Percentiles rank a stretch among this genome's conserved stretches.
These are phyloP conservation scores for Stichopus chloronotus DNA, from an alignment of 35 echinoderm and acorn worm species.

Conservation along the genomic window DNA sequence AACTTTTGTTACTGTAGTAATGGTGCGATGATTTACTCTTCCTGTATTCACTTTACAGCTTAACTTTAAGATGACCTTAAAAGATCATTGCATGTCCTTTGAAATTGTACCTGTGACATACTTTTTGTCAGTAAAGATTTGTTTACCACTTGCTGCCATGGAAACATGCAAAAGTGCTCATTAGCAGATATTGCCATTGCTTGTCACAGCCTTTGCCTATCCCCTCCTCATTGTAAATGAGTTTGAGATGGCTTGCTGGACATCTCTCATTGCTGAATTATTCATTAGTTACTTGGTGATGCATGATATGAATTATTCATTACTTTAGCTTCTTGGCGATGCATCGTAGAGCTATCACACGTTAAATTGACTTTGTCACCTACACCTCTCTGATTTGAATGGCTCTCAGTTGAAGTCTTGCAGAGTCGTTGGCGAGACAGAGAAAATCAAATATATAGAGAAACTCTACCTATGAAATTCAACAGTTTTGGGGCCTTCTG, in stretches of 20 bases:
- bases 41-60: too few relatives aligned
- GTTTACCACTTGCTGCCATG: not conserved
- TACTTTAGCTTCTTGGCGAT: not conserved
- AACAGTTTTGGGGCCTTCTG: conserved; percentile 37
- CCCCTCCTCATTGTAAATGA: too few relatives aligned
- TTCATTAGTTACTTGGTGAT: not conserved
- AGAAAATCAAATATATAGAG: conserved; percentile 20
- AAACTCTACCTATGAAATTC: conserved; percentile 42
- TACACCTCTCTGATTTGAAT: conserved; percentile 29
- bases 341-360: not conserved
- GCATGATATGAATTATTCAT: not conserved
- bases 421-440: not conserved
- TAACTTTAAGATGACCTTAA: too few relatives aligned
- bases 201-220: too few relatives aligned
- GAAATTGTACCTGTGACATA: too few relatives aligned
- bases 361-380: conserved; percentile 47
- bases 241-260: too few relatives aligned
- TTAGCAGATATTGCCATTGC: too few relatives aligned
- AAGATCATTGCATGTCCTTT: too few relatives aligned
- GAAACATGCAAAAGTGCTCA: not conserved
- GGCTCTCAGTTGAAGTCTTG: not conserved
- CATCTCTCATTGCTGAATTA: not conserved
- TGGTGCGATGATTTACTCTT: too few relatives aligned
- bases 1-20: too few relatives aligned
- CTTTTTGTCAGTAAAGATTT: too few relatives aligned